These are phyloP conservation scores for Cephus spinipes DNA, from an alignment of 2,888 invertebrate species.

Conservation along the genomic window DNA sequence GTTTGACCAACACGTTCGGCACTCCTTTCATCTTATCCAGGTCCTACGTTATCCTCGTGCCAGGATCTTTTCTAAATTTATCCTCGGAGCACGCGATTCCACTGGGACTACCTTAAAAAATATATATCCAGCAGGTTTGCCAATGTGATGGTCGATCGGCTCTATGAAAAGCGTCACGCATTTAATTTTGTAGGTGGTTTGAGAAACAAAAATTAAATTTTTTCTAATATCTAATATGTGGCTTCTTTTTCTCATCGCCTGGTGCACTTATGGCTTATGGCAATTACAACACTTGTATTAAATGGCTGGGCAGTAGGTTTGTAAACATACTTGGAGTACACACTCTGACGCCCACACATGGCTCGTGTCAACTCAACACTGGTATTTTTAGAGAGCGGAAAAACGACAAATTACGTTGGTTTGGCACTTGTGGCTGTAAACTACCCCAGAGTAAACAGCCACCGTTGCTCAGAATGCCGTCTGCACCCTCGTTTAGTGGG, in stretches of 20 bases:
- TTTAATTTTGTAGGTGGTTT: too few species aligned
- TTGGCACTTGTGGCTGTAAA: constrained; percentile 5
- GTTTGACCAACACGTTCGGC: neutral
- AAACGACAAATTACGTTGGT: constrained; percentile 15
- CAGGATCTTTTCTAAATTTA: neutral
- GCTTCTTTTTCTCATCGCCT: neutral
- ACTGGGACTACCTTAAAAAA: neutral
- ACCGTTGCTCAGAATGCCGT: neutral
- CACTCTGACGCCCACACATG: constrained; percentile 15
- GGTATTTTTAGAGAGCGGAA: constrained; percentile 19
- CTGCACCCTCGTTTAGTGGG: neutral
- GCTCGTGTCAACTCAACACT: constrained; percentile 13
- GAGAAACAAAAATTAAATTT: too few species aligned
- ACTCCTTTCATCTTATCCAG: neutral
- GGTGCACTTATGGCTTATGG: neutral
- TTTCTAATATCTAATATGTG: neutral
- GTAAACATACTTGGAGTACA: constrained; percentile 13
- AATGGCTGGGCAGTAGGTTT: constrained; percentile 2
- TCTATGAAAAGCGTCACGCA: too few species aligned
- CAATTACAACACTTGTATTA: neutral
- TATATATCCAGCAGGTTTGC: neutral
- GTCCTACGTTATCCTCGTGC: neutral
- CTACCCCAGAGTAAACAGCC: constrained; percentile 12
- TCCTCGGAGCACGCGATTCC: neutral
- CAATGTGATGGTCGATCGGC: neutral